phyloP scores from a whole-genome alignment of 30 jellyfish, hydroid and myxozoan genomes.

The Cassiopea andromeda region DNA sequence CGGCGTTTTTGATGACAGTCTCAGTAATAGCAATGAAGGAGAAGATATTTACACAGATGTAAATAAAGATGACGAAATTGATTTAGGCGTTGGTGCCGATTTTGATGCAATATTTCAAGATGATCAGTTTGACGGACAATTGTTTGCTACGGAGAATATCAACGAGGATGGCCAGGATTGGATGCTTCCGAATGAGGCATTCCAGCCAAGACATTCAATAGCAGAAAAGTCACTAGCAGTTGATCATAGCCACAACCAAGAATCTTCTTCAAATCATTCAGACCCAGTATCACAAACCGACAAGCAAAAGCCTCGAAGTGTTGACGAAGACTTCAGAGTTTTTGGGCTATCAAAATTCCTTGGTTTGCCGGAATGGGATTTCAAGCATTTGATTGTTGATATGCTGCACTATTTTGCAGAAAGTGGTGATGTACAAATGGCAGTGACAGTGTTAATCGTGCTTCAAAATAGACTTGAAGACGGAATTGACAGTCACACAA shows the following conservation, averaged over 20 bases:
- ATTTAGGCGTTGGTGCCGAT: conserved; percentile 84
- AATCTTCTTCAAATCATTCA: conserved; percentile 41
- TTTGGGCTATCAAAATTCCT: conserved; percentile 41
- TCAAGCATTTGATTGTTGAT: conserved; percentile 76
- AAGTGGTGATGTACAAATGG: conserved; percentile 92
- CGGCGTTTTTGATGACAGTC: conserved; percentile 21
- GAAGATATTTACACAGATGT: conserved; percentile 58
- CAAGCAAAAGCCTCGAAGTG: conserved; percentile 44
- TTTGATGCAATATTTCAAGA: conserved; percentile 89
- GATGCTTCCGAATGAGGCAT: conserved; percentile 83
- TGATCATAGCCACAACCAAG: conserved; percentile 36
- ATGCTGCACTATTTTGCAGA: conserved; percentile 88
- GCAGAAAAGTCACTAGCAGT: conserved; percentile 70
- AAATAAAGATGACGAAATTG: conserved; percentile 54
- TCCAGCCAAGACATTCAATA: conserved; percentile 80
- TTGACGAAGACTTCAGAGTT: conserved; percentile 34
- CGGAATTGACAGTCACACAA: conserved; percentile 37
- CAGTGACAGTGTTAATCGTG: conserved; percentile 83
- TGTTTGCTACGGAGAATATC: conserved; percentile 63
- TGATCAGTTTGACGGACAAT: conserved; percentile 84
- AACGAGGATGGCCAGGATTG: conserved; percentile 76
- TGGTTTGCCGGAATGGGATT: conserved; percentile 92
- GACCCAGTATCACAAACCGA: conserved; percentile 32
- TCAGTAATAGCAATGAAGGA: conserved; percentile 46
- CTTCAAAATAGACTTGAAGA: conserved; percentile 56